Evolutionary conservation across 2,113 vertebrate species (phyloP).

Genomic region (Ictidomys tridecemlineatus): DNA sequence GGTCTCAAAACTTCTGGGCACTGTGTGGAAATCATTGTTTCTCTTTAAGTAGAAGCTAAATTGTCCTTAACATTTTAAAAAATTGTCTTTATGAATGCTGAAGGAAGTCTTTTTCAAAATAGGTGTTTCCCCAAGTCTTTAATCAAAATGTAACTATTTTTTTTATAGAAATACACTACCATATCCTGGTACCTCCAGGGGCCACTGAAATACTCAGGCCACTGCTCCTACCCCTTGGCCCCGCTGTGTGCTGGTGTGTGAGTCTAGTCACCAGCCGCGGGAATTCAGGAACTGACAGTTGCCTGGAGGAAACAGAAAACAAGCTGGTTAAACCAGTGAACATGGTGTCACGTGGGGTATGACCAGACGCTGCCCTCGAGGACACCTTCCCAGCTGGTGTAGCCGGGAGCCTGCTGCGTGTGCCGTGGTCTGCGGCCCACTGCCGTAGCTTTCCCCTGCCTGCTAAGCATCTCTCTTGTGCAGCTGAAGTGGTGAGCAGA

Average conservation of each 20-base stretch:
- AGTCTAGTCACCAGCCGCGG: not conserved
- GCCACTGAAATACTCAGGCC: not conserved
- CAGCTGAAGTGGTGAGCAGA: not conserved
- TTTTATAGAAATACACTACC: not conserved
- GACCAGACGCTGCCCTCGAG: not conserved
- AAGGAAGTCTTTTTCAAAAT: not conserved
- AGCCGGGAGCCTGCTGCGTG: not conserved
- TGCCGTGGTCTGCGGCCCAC: not conserved
- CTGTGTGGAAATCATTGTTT: rapidly evolving
- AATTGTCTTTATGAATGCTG: no score
- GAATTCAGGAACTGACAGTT: not conserved
- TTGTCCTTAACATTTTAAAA: no score
- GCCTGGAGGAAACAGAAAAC: not conserved
- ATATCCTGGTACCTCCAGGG: not conserved
- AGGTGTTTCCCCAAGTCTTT: not conserved
- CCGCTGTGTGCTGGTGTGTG: no score
- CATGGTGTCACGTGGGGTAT: not conserved
- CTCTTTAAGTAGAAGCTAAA: not conserved
- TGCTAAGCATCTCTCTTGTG: not conserved
- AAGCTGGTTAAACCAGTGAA: not conserved
- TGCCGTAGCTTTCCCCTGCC: not conserved
- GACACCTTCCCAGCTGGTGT: not conserved
- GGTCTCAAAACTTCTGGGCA: not conserved
- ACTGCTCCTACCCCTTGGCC: rapidly evolving
- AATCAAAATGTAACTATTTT: not conserved